Evolutionary conservation across 1,140 invertebrate species (phyloP).

Genomic region (Sweltsa coloradensis): DNA sequence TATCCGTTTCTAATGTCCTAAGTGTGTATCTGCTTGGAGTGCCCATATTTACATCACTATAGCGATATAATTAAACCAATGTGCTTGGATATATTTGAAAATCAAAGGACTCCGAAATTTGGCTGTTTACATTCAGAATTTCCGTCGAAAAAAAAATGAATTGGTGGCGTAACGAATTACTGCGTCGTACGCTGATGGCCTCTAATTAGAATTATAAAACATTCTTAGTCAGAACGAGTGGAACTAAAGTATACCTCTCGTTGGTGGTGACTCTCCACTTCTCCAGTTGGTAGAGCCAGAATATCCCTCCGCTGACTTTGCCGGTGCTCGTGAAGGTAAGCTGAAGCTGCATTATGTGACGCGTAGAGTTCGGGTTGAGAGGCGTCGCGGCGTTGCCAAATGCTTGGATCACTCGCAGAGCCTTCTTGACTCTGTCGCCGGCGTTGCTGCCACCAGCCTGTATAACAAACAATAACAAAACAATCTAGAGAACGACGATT

Average conservation of each 20-base stretch:
- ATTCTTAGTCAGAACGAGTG: neutral
- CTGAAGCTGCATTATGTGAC: slow-evolving; percentile 72
- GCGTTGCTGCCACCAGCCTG: slow-evolving; percentile 38
- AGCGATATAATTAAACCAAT: too few species aligned
- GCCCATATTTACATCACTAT: too few species aligned
- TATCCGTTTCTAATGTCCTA: too few species aligned
- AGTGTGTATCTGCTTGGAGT: too few species aligned
- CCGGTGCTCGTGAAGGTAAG: slow-evolving; percentile 74
- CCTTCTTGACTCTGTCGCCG: slow-evolving; percentile 54
- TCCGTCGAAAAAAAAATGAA: too few species aligned
- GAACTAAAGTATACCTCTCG: slow-evolving; percentile 34
- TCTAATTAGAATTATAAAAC: neutral
- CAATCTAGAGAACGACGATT: too few species aligned
- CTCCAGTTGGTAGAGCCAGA: slow-evolving; percentile 76
- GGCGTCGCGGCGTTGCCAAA: slow-evolving; percentile 75
- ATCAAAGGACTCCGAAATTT: too few species aligned
- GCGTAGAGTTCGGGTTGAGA: slow-evolving; percentile 74
- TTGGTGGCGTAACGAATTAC: too few species aligned
- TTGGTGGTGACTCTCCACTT: slow-evolving; percentile 72
- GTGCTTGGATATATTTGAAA: too few species aligned
- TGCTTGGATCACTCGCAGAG: slow-evolving; percentile 62
- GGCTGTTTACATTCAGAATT: too few species aligned
- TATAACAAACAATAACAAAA: too few species aligned
- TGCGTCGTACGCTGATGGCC: too few species aligned
- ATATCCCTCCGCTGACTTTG: slow-evolving; percentile 73